These are phyloP conservation scores for Podilymbus podiceps DNA, from an alignment of 2,113 vertebrate species.

Conservation along the genomic window DNA sequence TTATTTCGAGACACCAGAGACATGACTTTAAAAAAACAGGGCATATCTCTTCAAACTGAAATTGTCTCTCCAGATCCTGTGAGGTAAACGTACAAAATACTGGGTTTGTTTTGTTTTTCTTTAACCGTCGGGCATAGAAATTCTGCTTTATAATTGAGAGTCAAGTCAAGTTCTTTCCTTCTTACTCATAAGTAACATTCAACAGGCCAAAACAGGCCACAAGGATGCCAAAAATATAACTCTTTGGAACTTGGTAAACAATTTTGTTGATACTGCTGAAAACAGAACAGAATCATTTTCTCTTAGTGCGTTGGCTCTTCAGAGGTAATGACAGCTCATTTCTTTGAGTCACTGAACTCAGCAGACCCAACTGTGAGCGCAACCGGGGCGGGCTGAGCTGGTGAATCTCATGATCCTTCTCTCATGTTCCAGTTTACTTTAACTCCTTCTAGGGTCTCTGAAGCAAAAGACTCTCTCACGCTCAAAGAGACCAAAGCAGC, in stretches of 20 bases:
- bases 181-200: conserved; percentile 53
- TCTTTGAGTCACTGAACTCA: not conserved
- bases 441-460: not conserved
- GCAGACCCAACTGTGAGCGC: not conserved
- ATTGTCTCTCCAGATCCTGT: not conserved
- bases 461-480: not conserved
- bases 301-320: not conserved
- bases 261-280: conserved; percentile 27
- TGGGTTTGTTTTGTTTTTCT: conserved; percentile 10
- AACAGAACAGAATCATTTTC: not conserved
- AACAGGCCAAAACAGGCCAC: conserved; percentile 37
- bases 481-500: not conserved
- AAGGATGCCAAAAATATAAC: conserved; percentile 50
- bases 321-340: not conserved
- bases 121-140: conserved; percentile 29
- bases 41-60: not conserved
- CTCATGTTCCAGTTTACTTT: not conserved
- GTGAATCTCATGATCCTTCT: not conserved
- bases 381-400: not conserved
- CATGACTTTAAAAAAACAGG: not conserved
- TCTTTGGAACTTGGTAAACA: conserved; percentile 20
- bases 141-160: conserved; percentile 31
- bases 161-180: conserved; percentile 52
- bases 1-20: not conserved
- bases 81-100: not conserved